These are phyloP conservation scores for Mnemiopsis leidyi DNA, from an alignment of 37 sponge, comb jelly and placozoan genomes.

Conservation along the genomic window DNA sequence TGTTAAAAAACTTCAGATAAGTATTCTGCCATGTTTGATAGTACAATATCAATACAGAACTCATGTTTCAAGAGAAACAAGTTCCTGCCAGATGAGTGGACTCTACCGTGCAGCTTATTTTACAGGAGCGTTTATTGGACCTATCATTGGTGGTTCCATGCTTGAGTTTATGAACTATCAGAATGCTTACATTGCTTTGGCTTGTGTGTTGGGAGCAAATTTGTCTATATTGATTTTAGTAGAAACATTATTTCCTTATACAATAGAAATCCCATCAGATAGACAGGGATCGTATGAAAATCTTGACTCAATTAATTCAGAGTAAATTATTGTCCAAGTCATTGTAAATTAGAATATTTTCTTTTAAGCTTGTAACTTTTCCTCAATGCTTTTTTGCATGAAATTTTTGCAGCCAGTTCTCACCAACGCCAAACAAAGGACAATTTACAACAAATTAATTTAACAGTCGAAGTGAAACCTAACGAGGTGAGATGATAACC, in stretches of 20 bases:
- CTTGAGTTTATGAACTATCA: not conserved
- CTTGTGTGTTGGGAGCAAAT: not conserved
- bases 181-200: not conserved
- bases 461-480: no score
- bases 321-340: no score
- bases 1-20: constrained; percentile 35
- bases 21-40: constrained; percentile 40
- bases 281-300: constrained; percentile 33
- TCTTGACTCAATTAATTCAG: not conserved
- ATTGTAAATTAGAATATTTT: no score
- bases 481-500: no score
- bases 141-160: constrained; percentile 1
- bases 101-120: constrained; percentile 55
- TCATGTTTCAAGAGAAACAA: not conserved
- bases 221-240: not conserved
- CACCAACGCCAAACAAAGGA: no score
- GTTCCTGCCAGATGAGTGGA: constrained; percentile 39
- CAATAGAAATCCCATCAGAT: constrained; percentile 15
- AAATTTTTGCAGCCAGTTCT: no score
- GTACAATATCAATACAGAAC: constrained; percentile 25
- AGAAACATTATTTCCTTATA: not conserved
- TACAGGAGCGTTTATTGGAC: constrained; percentile 34
- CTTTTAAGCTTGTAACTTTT: no score
- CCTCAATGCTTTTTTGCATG: no score
- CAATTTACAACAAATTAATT: no score